Conservation (phyloP, 2,797 vertebrate species). For the Lutjanus argentimaculatus region DNA sequence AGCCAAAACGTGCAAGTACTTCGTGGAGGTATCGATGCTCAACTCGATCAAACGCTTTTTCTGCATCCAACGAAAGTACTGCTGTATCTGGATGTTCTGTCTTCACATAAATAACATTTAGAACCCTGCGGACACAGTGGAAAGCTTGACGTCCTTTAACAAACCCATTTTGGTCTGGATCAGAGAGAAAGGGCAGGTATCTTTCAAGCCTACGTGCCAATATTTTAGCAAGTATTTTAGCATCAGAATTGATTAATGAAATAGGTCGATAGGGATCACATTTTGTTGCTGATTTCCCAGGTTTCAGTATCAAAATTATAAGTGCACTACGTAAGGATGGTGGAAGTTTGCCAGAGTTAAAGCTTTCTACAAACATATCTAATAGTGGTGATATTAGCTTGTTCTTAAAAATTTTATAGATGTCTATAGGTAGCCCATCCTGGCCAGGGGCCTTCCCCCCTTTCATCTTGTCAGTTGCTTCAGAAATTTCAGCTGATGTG, state of each 20-base stretch:
- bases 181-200: not conserved
- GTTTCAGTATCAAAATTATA: not conserved
- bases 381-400: not conserved
- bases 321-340: not conserved
- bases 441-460: not conserved
- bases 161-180: slow-evolving; percentile 2
- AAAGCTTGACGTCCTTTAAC: slow-evolving; percentile 1
- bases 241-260: not conserved
- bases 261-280: not conserved
- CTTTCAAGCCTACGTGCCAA: not conserved
- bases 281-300: not conserved
- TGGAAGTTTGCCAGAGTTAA: not conserved
- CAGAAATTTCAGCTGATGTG: not conserved
- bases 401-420: not conserved
- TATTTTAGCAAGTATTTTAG: not conserved
- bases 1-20: not conserved
- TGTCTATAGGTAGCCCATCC: not conserved
- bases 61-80: not conserved
- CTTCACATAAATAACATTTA: not conserved
- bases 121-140: not conserved
- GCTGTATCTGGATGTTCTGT: not conserved
- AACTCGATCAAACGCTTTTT: not conserved
- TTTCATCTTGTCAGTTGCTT: not conserved
- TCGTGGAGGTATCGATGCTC: not conserved
- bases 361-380: not conserved